Conservation (phyloP, 2,888 invertebrate genomes). For the Drosophila anomelani region DNA sequence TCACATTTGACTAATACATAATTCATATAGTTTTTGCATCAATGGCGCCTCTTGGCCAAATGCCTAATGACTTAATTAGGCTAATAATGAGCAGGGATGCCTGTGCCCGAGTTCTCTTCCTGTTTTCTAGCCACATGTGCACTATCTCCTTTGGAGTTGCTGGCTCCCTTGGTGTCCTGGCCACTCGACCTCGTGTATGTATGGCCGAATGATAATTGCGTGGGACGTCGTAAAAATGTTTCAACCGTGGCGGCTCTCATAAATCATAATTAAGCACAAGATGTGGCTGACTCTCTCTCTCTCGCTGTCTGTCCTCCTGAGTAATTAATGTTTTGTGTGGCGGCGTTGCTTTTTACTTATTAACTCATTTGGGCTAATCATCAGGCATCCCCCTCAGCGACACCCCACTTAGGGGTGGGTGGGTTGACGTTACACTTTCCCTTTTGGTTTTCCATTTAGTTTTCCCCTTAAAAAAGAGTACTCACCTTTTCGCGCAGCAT, state of each 20-base stretch:
- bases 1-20: constrained; percentile 64
- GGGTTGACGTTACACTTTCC: constrained; percentile 3
- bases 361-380: constrained; percentile 74
- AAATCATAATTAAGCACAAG: constrained; percentile 77
- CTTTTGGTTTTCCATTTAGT: not conserved
- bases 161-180: constrained; percentile 5
- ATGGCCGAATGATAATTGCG: constrained; percentile 61
- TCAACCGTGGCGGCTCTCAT: constrained; percentile 66
- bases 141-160: constrained; percentile 49
- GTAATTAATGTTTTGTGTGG: constrained; percentile 68
- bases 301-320: not conserved
- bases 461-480: constrained; percentile 6
- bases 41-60: constrained; percentile 57
- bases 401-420: not conserved
- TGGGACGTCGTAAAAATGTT: constrained; percentile 69
- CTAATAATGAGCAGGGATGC: constrained; percentile 57
- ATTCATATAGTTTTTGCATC: constrained; percentile 73
- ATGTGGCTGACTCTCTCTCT: constrained; percentile 46
- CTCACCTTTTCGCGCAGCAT: constrained; percentile 96
- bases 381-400: constrained; percentile 43
- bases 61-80: constrained; percentile 78
- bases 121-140: constrained; percentile 27
- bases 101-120: not conserved
- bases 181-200: constrained; percentile 28
- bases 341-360: constrained; percentile 58